These are phyloP conservation scores for Lasioglossum lativentre DNA, from an alignment of 2,888 invertebrate genomes.

Conservation along the genomic window DNA sequence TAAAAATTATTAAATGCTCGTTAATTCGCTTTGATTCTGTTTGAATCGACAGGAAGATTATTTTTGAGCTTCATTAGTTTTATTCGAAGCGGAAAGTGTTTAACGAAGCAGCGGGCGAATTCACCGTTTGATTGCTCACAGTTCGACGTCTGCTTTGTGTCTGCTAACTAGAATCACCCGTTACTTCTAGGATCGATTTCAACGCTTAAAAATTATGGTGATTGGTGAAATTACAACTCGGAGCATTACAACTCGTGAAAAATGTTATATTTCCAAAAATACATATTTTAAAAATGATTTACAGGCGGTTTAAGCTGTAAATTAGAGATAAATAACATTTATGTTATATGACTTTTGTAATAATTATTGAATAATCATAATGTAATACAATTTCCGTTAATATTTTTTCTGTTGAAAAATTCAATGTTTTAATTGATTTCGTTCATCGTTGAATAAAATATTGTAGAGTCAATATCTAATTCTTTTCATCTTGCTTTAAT, in stretches of 20 bases:
- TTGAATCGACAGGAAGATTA: constrained; percentile 60
- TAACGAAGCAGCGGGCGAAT: constrained; percentile 66
- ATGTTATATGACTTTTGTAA: not conserved
- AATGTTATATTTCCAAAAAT: not conserved
- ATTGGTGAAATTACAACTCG: constrained; percentile 13
- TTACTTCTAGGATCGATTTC: constrained; percentile 43
- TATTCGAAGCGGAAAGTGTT: constrained; percentile 66
- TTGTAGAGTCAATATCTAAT: not conserved
- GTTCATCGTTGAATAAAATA: not conserved
- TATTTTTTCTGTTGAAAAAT: not conserved
- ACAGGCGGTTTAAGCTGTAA: not conserved
- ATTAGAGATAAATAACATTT: not conserved
- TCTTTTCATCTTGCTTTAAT: too few species aligned
- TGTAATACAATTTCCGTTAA: not conserved
- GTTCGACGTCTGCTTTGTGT: constrained; percentile 67
- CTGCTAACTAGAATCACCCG: constrained; percentile 59
- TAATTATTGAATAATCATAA: not conserved
- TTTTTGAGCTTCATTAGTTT: constrained; percentile 66
- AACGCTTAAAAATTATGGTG: constrained; percentile 16
- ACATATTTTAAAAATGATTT: not conserved
- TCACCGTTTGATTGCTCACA: constrained; percentile 57
- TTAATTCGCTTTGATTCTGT: constrained; percentile 57
- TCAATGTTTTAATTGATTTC: not conserved
- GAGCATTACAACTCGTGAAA: not conserved
- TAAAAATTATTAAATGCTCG: constrained; percentile 35